Evolutionary conservation across 2,888 invertebrate species (phyloP), one percentile per base, ranked within the genome.

Genomic region (Watsonalla cultraria): DNA sequence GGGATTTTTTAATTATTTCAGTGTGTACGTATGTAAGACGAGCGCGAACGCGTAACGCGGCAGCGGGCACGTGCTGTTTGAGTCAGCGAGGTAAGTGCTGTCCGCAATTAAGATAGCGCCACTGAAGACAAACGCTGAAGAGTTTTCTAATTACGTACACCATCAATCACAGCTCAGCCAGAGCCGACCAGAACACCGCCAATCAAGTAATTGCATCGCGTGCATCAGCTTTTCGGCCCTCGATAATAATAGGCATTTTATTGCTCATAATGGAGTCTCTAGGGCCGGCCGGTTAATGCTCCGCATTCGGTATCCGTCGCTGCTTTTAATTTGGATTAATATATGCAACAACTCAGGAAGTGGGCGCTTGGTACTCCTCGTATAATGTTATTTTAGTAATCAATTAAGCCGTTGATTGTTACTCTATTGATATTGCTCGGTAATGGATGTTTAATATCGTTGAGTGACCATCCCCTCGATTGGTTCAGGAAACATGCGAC

Each of bases 131-230:
- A 81, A 85, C 76, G 85, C 82, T 90, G 87, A 89, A 90, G 90
- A 90, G 90, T 89, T 88, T 90, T 90, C 90, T 90, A 90, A 90
- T 90, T 90, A 90, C 84, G 88, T 83, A 80, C 85, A 76, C 85
- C 85, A 90, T 90, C 87, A 88, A 90, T 90, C 90, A 87, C 85
- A 75, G 75, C 76, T 74, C 77, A 72, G 79, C 77, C 82, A 74
- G 80, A 78, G 71, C 78, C 74, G 70, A 69, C 86, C 90, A 88
- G 89, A 88, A 82, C 87, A 85, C 86, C 84, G 82, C 88, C 89
- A 90, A 90, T 90, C 90, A 90, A 87, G 88, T 90, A 88, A 90
- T 90, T 90, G 90, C 90, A 90, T 90, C 88, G 90, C 90, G 90
- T 90, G 90, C 90, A 90, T 89, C 87, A 84, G 86, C 84, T 88